Percentiles rank a stretch among this genome's conserved stretches.
Evolutionary conservation across 2,888 invertebrate genomes (phyloP).

Genomic region (Notodonta dromedarius): DNA sequence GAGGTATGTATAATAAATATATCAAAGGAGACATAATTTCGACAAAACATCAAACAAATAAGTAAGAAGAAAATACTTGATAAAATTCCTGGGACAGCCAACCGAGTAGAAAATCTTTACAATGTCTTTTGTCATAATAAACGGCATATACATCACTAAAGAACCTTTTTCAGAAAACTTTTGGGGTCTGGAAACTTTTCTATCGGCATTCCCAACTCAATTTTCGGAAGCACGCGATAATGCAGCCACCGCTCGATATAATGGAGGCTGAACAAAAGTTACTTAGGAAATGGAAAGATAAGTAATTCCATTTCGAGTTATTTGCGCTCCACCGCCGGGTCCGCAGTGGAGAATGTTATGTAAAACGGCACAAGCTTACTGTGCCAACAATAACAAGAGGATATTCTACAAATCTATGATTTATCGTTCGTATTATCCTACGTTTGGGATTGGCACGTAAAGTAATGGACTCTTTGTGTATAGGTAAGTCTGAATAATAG

Average conservation of each 20-base stretch:
- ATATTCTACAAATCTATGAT: slow-evolving; percentile 33
- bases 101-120: slow-evolving; percentile 17
- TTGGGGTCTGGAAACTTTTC: slow-evolving; percentile 29
- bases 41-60: slow-evolving; percentile 33
- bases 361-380: slow-evolving; percentile 40
- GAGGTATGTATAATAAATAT: slow-evolving; percentile 25
- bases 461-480: slow-evolving; percentile 6
- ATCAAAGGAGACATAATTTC: slow-evolving; percentile 23
- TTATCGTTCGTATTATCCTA: slow-evolving; percentile 26
- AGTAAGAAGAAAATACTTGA: slow-evolving; percentile 22
- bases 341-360: slow-evolving; percentile 43
- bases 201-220: slow-evolving; percentile 49
- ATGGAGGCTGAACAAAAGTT: slow-evolving; percentile 43
- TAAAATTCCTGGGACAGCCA: slow-evolving; percentile 20
- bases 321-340: slow-evolving; percentile 40
- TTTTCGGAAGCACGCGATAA: slow-evolving; percentile 33
- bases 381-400: slow-evolving; percentile 44
- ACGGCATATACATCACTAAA: slow-evolving; percentile 20
- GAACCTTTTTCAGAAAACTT: slow-evolving; percentile 45
- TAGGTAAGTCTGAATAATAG: too few species aligned
- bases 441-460: slow-evolving; percentile 18
- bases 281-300: slow-evolving; percentile 49
- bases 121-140: slow-evolving; percentile 34
- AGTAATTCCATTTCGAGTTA: slow-evolving; percentile 52
- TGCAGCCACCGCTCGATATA: slow-evolving; percentile 43